phyloP scores from a whole-genome alignment of 2,888 invertebrate species.

The Rhaphigaster nebulosa region DNA sequence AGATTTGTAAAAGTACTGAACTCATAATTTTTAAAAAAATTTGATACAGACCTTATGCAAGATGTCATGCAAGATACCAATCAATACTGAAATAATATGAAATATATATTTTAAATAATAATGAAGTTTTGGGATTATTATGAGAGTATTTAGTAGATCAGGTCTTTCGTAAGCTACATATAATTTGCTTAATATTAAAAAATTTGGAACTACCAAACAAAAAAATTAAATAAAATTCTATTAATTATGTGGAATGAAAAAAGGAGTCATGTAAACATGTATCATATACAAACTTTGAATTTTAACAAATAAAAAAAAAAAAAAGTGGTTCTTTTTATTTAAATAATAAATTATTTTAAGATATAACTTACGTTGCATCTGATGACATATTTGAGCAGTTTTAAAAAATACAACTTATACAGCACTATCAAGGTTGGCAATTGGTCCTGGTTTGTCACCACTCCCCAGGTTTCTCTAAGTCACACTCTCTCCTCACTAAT shows the following conservation, averaged over 20 bases:
- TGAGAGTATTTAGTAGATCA: not conserved
- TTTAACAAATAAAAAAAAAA: not conserved
- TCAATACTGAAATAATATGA: not conserved
- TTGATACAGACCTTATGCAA: not conserved
- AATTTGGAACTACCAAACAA: not conserved
- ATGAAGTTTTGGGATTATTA: not conserved
- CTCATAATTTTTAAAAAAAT: not conserved
- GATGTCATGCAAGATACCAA: not conserved
- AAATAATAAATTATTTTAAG: not conserved
- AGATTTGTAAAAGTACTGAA: not conserved
- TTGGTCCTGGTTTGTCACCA: constrained; percentile 34
- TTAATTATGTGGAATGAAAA: not conserved
- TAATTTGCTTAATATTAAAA: not conserved
- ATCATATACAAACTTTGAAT: not conserved
- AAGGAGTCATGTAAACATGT: not conserved
- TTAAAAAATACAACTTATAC: not conserved
- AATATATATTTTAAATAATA: not conserved
- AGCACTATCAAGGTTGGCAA: constrained; percentile 2
- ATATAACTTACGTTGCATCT: constrained; percentile 19
- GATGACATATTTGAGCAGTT: constrained; percentile 26
- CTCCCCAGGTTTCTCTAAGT: constrained; percentile 27
- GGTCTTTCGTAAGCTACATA: not conserved
- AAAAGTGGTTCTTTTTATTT: not conserved
- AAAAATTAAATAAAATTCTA: not conserved
- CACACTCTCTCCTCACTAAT: constrained; percentile 27